Evolutionary conservation across 2,888 invertebrate genomes (phyloP), one percentile per base, ranked within the genome.

Genomic region (Temnothorax unifasciatus): DNA sequence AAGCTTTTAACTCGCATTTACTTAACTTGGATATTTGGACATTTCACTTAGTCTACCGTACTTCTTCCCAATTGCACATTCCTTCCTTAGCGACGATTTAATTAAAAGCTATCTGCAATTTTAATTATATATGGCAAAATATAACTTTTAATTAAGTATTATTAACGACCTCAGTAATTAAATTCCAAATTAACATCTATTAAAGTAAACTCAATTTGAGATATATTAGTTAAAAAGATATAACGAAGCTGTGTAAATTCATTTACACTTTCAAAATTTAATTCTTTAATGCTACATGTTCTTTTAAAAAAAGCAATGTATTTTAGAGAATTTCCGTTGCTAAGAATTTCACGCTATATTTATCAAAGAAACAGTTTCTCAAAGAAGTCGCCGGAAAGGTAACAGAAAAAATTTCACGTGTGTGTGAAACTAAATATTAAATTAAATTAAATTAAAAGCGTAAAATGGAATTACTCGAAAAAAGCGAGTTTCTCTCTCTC

Each of bases 401-500:
- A n/a, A 3, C n/a, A 76, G 47, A 38, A 38, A 47, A 21, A 47
- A 8, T 38, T 21, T 76, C 21, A 18, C 18, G 2, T 38, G 18
- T 63, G 34, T 34, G 25, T 25, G 34, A 64, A 63, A 75, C 34
- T 34, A 34, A 34, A 34, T 0, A 34, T 34, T 34, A 34, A 9
- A 47, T 25, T 18, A 41, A 74, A 74, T 61, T 29, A 61, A 59
- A 74, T 74, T 74, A 61, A 61, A 74, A 61, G 57, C 18, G 3
- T 61, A 29, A 74, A 44, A 74, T 74, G 21, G 21, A 79, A 54
- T 79, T 15, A 44, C 15, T 54, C 3, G 18, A 41, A 57, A 73
- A n/a, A 6, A 66, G 15, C 8, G 21, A 34, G 15, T 63, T 21
- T 21, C 21, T 25, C 25, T 25, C 25, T 25, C 25, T 25, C 25